Percentiles rank a stretch among this genome's conserved stretches.
These are phyloP conservation scores for Chiloscyllium plagiosum DNA, from an alignment of 2,113 vertebrate genomes.

Conservation along the genomic window DNA sequence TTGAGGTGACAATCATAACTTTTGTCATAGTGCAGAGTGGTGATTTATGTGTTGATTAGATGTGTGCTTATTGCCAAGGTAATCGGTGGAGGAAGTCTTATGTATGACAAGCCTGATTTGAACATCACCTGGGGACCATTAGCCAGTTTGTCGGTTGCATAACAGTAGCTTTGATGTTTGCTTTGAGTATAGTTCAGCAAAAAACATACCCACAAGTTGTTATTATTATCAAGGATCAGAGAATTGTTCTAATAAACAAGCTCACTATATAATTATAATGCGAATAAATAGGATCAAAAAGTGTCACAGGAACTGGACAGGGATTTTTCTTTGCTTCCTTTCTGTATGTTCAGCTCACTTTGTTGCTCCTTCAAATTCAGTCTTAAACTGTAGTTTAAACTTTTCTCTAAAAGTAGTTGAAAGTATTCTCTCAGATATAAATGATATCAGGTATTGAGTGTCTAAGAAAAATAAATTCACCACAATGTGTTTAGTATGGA, in stretches of 20 bases:
- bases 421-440: neutral
- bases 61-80: constrained; percentile 21
- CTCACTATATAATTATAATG: neutral
- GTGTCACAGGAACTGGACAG: neutral
- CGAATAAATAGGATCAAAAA: neutral
- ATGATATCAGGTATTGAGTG: neutral
- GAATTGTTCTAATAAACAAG: neutral
- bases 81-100: constrained; percentile 20
- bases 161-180: constrained; percentile 7
- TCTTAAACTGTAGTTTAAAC: neutral
- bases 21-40: neutral
- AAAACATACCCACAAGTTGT: neutral
- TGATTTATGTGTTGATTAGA: constrained; percentile 6
- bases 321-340: neutral
- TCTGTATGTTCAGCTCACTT: neutral
- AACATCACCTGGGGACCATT: constrained; percentile 15
- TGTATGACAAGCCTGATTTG: constrained; percentile 23
- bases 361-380: neutral
- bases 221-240: neutral
- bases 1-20: constrained; percentile 20
- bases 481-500: neutral
- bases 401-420: neutral
- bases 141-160: neutral
- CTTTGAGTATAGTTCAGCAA: neutral
- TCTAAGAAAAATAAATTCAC: neutral